phyloP scores from a whole-genome alignment of 2,113 vertebrate genomes.

The Rhinoderma darwinii region DNA sequence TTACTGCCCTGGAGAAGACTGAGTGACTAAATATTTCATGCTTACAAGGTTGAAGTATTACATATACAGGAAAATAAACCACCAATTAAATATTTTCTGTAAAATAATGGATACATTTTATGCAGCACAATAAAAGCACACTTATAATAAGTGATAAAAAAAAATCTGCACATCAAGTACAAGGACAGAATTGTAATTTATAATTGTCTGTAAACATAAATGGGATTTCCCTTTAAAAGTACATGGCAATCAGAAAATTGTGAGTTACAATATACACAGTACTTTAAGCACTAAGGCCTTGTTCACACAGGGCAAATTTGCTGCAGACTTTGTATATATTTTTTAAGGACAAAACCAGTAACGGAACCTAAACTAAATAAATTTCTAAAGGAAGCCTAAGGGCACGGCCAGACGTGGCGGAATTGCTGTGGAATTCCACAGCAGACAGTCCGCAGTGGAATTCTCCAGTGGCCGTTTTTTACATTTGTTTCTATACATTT shows the following conservation, averaged over 20 bases:
- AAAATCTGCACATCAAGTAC: background rate
- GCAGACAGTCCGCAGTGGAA: too few species aligned
- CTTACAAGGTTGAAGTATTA: conserved; percentile 40
- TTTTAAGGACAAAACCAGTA: too few species aligned
- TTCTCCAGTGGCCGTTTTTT: too few species aligned
- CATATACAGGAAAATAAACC: conserved; percentile 39
- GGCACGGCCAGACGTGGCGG: too few species aligned
- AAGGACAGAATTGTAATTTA: background rate
- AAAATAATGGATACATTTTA: conserved; percentile 15
- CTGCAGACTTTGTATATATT: too few species aligned
- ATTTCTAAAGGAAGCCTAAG: too few species aligned
- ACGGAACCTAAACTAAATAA: too few species aligned
- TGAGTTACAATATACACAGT: background rate
- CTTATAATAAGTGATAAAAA: conserved; percentile 8
- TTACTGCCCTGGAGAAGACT: conserved; percentile 22
- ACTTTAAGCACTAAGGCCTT: too few species aligned
- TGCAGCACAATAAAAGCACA: background rate
- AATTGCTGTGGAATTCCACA: too few species aligned
- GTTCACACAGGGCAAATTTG: too few species aligned
- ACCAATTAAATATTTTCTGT: conserved; percentile 29
- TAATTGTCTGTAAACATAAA: background rate
- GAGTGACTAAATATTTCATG: conserved; percentile 45
- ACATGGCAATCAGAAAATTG: background rate
- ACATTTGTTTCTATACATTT: too few species aligned
- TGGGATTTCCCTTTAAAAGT: background rate